Evolutionary conservation across 2,888 invertebrate species (phyloP), one percentile per base, ranked within the genome.

Genomic region (Drosophila dives): DNA sequence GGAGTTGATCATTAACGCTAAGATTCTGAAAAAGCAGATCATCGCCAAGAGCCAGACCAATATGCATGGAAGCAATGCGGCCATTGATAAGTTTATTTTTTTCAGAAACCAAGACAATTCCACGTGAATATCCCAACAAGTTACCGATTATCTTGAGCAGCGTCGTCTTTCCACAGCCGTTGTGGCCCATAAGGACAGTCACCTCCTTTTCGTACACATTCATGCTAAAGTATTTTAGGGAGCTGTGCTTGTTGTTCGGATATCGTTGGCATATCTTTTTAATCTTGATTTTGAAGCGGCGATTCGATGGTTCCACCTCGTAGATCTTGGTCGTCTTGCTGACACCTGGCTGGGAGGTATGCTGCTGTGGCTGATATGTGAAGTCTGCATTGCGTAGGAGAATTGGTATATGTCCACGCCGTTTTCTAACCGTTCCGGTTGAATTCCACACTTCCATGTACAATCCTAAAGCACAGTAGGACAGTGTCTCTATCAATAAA

Each of bases 61-160:
- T 93, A 83, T 95, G 95, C 23, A 94, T 93, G 10, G 96, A 94
- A 0, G 96, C 96, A 20, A 93, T 92, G 12, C 92, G 91, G 61
- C 95, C 94, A 77, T 96, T 94, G 0, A 92, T 94, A 33, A 94
- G 89, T 69, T 96, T 95, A 90, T 96, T 95, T 87, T 94, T 95
- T 12, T 96, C 96, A 56, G 95, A 95, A n/a, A 97, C 93, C 55
- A 93, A 91, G 0, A 96, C 96, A 3, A 95, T 94, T 0, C 97
- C 97, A 38, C 94, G 93, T 0, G 94, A 95, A 3, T 95, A 94
- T 34, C 94, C 94, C 68, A 95, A 92, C 90, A 96, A 94, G n/a
- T 96, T 98, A 63, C 97, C 97, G 40, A 98, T 93, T 95, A 98
- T 97, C 0, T 97, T 97, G 94, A 98, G 97, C 8, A 98, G 96